phyloP scores from a whole-genome alignment of 2,888 invertebrate genomes.

The Selenia dentaria region DNA sequence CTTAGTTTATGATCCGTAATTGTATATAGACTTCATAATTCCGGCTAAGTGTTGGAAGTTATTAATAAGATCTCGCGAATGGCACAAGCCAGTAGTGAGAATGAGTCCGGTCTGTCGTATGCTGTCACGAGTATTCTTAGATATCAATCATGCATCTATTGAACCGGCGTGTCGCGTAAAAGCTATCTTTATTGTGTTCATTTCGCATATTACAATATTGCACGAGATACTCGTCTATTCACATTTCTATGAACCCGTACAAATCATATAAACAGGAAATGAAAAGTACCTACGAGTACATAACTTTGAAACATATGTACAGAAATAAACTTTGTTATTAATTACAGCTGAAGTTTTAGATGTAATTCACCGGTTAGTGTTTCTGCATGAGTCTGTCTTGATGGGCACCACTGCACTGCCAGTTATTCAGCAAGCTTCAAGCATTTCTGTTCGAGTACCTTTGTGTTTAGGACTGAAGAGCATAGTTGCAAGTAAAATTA shows the following conservation, averaged over 20 bases:
- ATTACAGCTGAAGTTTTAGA: not conserved
- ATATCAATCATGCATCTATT: conserved; percentile 27
- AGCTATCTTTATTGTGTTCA: conserved; percentile 11
- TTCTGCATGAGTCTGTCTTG: no score
- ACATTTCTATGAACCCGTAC: conserved; percentile 22
- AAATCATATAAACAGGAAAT: conserved; percentile 32
- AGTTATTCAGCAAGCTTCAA: no score
- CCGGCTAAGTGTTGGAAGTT: conserved; percentile 28
- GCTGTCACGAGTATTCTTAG: conserved; percentile 35
- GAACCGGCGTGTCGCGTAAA: conserved; percentile 20
- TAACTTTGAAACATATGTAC: conserved; percentile 6
- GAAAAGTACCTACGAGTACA: not conserved
- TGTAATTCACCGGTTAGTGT: no score
- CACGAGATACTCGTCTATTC: conserved; percentile 18
- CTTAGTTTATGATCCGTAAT: conserved; percentile 36
- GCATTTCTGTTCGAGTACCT: no score
- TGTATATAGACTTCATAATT: conserved; percentile 36
- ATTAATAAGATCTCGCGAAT: conserved; percentile 32
- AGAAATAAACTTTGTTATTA: not conserved
- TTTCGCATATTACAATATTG: conserved; percentile 23
- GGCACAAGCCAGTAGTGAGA: conserved; percentile 32
- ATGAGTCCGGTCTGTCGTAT: conserved; percentile 32
- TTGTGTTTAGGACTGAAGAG: no score
- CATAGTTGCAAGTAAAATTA: no score
- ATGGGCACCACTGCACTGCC: no score